Conservation (phyloP, 2,888 invertebrate species). For the Campoplex nolae region DNA sequence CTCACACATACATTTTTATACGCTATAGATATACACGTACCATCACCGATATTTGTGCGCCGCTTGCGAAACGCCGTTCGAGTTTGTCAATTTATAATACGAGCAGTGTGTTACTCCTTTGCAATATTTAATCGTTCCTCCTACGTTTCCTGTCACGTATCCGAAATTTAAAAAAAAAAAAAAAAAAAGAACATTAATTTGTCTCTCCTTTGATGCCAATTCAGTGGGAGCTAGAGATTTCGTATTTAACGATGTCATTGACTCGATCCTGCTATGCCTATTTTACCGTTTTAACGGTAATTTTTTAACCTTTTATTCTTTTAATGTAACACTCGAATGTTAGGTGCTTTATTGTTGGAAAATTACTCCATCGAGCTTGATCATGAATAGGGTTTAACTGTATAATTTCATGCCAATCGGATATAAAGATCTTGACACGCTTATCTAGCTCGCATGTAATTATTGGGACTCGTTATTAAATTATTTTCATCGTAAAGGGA, state of each 20-base stretch:
- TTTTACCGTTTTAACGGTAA: slow-evolving; percentile 8
- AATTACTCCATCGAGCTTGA: background rate
- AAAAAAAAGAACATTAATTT: background rate
- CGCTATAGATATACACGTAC: slow-evolving; percentile 7
- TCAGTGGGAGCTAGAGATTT: slow-evolving; percentile 16
- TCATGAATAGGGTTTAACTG: background rate
- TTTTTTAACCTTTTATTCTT: background rate
- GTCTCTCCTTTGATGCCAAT: background rate
- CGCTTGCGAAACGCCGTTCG: slow-evolving; percentile 62
- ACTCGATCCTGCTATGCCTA: slow-evolving; percentile 28
- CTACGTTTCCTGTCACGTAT: slow-evolving; percentile 14
- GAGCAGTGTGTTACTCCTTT: slow-evolving; percentile 12
- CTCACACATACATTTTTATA: background rate
- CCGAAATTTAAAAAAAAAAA: background rate
- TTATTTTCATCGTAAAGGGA: slow-evolving; percentile 26
- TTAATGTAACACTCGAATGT: background rate
- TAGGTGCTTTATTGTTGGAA: background rate
- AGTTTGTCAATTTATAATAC: slow-evolving; percentile 61
- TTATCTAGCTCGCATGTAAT: slow-evolving; percentile 1
- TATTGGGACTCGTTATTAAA: slow-evolving; percentile 9
- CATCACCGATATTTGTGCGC: slow-evolving; percentile 59
- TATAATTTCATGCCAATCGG: background rate
- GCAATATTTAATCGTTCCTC: slow-evolving; percentile 38
- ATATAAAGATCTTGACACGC: background rate
- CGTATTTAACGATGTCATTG: slow-evolving; percentile 61